phyloP scores from a whole-genome alignment of 2,113 vertebrate genomes.

The Centropus unirufus region DNA sequence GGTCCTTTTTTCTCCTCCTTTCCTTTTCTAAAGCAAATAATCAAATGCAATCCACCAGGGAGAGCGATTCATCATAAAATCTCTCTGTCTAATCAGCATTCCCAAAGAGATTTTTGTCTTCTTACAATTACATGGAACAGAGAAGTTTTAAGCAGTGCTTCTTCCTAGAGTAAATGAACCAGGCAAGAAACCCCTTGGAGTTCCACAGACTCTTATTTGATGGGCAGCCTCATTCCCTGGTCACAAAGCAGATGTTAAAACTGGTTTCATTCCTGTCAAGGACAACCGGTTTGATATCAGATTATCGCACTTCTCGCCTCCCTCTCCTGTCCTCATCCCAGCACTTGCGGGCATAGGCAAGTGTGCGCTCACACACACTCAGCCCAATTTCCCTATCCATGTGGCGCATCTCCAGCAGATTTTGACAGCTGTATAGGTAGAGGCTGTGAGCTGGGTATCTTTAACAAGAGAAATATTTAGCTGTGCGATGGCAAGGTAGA shows the following conservation, averaged over 20 bases:
- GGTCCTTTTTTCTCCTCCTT: neutral
- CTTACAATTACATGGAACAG: neutral
- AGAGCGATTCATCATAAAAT: constrained; percentile 27
- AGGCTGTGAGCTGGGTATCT: neutral
- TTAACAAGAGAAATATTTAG: neutral
- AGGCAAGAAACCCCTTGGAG: neutral
- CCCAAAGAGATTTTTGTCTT: neutral
- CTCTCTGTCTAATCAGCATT: neutral
- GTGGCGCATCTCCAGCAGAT: rapidly evolving
- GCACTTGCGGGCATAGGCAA: neutral
- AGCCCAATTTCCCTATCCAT: neutral
- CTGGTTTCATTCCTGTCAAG: neutral
- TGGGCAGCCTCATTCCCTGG: neutral
- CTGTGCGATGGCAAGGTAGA: neutral
- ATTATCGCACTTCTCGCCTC: neutral
- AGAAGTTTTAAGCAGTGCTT: neutral
- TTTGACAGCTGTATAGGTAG: neutral
- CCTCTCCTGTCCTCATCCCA: neutral
- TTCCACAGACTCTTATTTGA: neutral
- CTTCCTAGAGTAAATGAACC: neutral
- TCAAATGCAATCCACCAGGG: neutral
- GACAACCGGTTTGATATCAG: neutral
- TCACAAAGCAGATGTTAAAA: neutral
- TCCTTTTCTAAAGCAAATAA: constrained; percentile 19
- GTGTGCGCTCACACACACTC: rapidly evolving